Evolutionary conservation across 2,797 vertebrate species (phyloP), one percentile per base, ranked within the genome.

Genomic region (Lerista edwardsae): DNA sequence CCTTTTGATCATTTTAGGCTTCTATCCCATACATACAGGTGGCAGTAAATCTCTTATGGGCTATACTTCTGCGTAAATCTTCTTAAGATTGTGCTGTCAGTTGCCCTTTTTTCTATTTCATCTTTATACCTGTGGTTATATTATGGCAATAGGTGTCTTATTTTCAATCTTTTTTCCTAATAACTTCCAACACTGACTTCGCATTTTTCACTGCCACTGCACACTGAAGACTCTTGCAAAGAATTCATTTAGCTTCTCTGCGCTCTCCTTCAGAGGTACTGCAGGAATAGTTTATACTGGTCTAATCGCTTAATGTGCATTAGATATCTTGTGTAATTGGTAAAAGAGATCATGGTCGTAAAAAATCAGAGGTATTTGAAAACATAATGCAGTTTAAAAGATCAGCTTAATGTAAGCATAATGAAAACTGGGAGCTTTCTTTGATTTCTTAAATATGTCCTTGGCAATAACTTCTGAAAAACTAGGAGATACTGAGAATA

Each of bases 361-460:
- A 34, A 76, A 87, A 92, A 85, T 80, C 55, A 84, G 80, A 69
- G 21, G 7, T 51, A 25, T 11, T 44, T 84, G 87, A 85, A 87
- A 83, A 72, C 10, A 3, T 71, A 67, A 57, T 75, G 51, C n/a
- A 34, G 39, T 2, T 75, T 31, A 61, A n/a, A n/a, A 65, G 23
- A 44, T 36, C 71, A 31, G 15, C 14, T 67, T 68, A 47, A 69
- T 25, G 31, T 12, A 72, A 76, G 78, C 44, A 6, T 0, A 29
- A 85, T 15, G 34, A 0, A 72, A 83, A 57, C 71, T 9, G 12
- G 25, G n/a, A 36, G 0, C 0, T 77, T 2, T 34, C 68, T 12
- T 69, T n/a, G 15, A 23, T 44, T 59, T 77, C 47, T 8, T 69
- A 23, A 81, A 14, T 78, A 19, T 72, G 39, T 86, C 31, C 62